Percentiles rank a stretch among this genome's conserved stretches.
phyloP scores from a whole-genome alignment of 2,888 invertebrate species.

The Latheticus oryzae region DNA sequence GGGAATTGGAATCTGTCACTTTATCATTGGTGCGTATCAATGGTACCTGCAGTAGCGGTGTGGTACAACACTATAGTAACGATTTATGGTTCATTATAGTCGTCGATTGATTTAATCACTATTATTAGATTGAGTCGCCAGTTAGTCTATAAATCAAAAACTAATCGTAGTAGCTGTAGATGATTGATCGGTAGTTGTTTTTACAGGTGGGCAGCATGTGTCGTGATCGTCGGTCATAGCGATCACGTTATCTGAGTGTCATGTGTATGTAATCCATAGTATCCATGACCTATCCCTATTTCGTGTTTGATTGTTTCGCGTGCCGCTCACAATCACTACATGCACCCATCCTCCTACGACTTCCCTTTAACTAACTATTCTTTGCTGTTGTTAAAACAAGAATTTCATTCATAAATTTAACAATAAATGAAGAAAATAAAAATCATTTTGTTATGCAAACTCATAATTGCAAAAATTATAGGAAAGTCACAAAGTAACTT shows the following conservation, averaged over 20 bases:
- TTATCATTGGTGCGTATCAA: conserved; percentile 47
- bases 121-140: too few relatives aligned
- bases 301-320: conserved; percentile 50
- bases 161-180: too few relatives aligned
- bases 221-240: conserved; percentile 50
- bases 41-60: conserved; percentile 56
- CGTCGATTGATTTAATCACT: conserved; percentile 52
- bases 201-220: conserved; percentile 35
- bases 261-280: conserved; percentile 46
- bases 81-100: conserved; percentile 45
- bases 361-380: conserved; percentile 27
- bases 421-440: too few relatives aligned
- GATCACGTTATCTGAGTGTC: conserved; percentile 48
- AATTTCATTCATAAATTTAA: conserved; percentile 11
- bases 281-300: conserved; percentile 48
- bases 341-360: conserved; percentile 43
- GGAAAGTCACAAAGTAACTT: too few relatives aligned
- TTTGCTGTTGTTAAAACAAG: conserved; percentile 1
- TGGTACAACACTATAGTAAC: conserved; percentile 52
- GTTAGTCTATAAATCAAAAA: too few relatives aligned
- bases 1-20: conserved; percentile 59
- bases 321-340: conserved; percentile 46
- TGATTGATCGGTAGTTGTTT: conserved; percentile 4
- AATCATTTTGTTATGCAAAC: too few relatives aligned
- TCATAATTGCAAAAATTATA: too few relatives aligned